Base-by-base conservation (phyloP, 2,888 invertebrate genomes). In the Mythimna lalbum region DNA sequence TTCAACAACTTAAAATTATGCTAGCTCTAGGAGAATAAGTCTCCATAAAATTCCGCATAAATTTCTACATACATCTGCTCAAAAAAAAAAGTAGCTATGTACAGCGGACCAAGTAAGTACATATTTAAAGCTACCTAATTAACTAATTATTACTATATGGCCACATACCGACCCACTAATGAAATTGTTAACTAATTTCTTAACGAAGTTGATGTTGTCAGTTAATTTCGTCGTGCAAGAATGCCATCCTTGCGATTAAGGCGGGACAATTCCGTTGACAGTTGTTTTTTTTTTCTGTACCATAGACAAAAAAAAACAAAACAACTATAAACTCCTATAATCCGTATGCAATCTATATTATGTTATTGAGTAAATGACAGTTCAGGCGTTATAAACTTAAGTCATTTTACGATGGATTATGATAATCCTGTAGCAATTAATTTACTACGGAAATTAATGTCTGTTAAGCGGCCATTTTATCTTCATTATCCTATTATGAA, bases 361-460 rank as follows among this genome's bases (percentile, higher is more conserved):
- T 57, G 36, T 72, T 50, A 33, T 62, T 68, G 21, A 10, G 39
- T 53, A 65, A 65, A 76, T 64, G 43, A 0, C 60, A 33, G 60
- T 70, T 77, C 69, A 69, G 68, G 60, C 12, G 31, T n/a, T 36
- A 69, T 73, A 61, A 70, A 68, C 49, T 69, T 56, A 12, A 64
- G 56, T 36, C 1, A 61, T 56, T 63, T 70, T 59, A 59, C 65
- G 64, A 73, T 65, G 74, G 84, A 83, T 83, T 83, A 77, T 60
- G 57, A 72, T 76, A 84, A 85, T 84, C 74, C 39, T 53, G 21
- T 53, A 60, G 67, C 70, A 82, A 84, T 82, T 83, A 80, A 81
- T 84, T 83, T 76, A 50, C 21, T 73, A 27, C 61, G 61, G 69
- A 63, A 73, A 55, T 61, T 70, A 56, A 61, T 78, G 74, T 69